These are phyloP conservation scores for Perccottus glenii DNA, from an alignment of 2,113 vertebrate genomes.

Conservation along the genomic window DNA sequence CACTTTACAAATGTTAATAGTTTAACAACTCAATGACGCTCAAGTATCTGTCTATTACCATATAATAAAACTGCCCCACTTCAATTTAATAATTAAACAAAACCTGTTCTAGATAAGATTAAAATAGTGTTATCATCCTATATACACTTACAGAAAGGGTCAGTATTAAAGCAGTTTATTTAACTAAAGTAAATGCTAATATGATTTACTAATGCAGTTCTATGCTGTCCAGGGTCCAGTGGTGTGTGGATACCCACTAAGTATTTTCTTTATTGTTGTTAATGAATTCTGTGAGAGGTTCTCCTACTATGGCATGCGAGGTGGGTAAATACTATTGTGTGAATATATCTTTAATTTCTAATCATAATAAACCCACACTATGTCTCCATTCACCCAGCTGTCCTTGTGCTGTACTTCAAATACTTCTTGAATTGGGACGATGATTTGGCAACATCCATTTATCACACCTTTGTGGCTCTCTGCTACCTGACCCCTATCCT, in stretches of 20 bases:
- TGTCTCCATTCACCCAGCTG: conserved; percentile 74
- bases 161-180: too few relatives aligned
- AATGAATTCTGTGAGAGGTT: conserved; percentile 98
- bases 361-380: not conserved
- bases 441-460: conserved; percentile 87
- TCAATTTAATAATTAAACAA: not conserved
- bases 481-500: conserved; percentile 94
- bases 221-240: conserved; percentile 42
- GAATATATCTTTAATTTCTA: not conserved
- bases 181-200: too few relatives aligned
- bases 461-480: conserved; percentile 91
- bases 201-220: not conserved
- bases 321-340: conserved; percentile 70
- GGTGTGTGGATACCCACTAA: conserved; percentile 86
- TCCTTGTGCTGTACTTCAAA: conserved; percentile 92
- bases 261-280: conserved; percentile 94
- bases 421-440: conserved; percentile 88
- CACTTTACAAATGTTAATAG: too few relatives aligned
- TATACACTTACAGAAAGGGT: too few relatives aligned
- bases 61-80: too few relatives aligned
- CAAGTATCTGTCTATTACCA: too few relatives aligned
- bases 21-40: too few relatives aligned
- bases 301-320: conserved; percentile 98
- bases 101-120: not conserved
- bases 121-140: not conserved